Evolutionary conservation across 2,113 vertebrate genomes (phyloP).

Genomic region (Xerus inauris): DNA sequence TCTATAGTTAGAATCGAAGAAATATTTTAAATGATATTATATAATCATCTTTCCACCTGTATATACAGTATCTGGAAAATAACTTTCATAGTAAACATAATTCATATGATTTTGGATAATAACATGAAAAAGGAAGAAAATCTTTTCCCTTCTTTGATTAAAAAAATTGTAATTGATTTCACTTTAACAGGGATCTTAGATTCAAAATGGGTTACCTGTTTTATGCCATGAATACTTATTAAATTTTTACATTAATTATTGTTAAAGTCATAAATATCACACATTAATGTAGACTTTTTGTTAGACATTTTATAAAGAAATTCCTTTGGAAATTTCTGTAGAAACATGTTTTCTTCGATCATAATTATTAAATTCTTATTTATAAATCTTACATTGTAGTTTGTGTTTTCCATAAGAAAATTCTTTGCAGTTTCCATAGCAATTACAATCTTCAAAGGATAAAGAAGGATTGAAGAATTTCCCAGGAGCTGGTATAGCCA

Average conservation of each 20-base stretch:
- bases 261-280: neutral
- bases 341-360: neutral
- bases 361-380: conserved; percentile 1
- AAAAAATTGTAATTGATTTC: neutral
- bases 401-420: conserved; percentile 50
- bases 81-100: neutral
- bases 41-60: neutral
- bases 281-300: neutral
- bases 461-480: conserved; percentile 4
- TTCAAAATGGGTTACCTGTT: neutral
- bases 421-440: neutral
- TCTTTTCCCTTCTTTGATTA: neutral
- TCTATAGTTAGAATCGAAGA: neutral
- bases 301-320: neutral
- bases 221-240: neutral
- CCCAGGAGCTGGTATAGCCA: neutral
- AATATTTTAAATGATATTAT: neutral
- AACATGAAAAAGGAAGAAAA: neutral
- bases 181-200: neutral
- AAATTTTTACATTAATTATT: neutral
- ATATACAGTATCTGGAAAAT: neutral
- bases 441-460: conserved; percentile 60
- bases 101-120: neutral
- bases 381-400: neutral
- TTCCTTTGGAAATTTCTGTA: neutral